phyloP scores from a whole-genome alignment of 2,888 invertebrate genomes.

The Ischnura elegans region DNA sequence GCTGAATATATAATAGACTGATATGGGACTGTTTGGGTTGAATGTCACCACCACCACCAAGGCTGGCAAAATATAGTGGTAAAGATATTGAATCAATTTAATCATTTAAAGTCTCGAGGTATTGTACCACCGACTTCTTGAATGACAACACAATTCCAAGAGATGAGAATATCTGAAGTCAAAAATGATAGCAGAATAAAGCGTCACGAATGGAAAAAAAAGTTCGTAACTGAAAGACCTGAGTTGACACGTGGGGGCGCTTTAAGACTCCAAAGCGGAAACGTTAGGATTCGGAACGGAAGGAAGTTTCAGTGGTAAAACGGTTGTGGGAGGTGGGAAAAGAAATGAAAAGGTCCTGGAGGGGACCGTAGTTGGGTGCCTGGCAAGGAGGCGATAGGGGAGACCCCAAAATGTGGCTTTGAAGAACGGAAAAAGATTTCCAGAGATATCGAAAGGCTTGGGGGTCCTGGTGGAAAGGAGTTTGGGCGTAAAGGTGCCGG shows the following conservation, averaged over 20 bases:
- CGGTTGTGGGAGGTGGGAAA: not conserved
- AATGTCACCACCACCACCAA: too few species aligned
- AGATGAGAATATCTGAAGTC: too few species aligned
- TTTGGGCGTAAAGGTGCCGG: not conserved
- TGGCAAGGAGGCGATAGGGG: not conserved
- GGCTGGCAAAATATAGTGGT: too few species aligned
- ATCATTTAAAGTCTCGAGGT: too few species aligned
- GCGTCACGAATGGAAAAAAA: too few species aligned
- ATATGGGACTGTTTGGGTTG: too few species aligned
- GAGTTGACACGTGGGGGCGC: not conserved
- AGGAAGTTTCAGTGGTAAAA: not conserved
- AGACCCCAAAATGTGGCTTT: not conserved
- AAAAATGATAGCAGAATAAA: too few species aligned
- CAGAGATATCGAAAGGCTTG: not conserved
- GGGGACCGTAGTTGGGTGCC: not conserved
- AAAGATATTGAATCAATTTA: too few species aligned
- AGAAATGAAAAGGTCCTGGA: not conserved
- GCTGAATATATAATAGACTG: too few species aligned
- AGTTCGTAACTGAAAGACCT: not conserved
- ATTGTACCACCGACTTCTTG: too few species aligned
- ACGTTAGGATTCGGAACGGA: not conserved
- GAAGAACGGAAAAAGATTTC: not conserved
- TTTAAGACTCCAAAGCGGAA: not conserved
- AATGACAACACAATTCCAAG: too few species aligned
- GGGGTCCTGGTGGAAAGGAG: not conserved